A percentile compares a stretch with the other conserved stretches of the same genome.
Evolutionary conservation across 2,113 vertebrate genomes (phyloP).

Genomic region (Oophaga pumilio): DNA sequence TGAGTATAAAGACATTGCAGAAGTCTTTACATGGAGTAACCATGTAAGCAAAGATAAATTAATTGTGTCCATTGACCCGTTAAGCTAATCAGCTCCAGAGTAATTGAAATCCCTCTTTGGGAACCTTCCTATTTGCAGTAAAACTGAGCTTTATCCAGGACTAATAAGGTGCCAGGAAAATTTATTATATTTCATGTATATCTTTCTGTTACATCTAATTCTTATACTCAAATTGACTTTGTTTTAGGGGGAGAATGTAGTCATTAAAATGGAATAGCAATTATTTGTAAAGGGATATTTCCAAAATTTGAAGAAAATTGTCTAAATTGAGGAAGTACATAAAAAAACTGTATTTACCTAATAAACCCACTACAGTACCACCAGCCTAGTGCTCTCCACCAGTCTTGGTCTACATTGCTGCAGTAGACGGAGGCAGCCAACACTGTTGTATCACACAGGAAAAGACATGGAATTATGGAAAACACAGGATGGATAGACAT

Average conservation of each 20-base stretch:
- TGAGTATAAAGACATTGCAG: neutral
- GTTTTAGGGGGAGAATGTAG: neutral
- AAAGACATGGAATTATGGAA: too few species aligned
- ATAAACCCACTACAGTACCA: too few species aligned
- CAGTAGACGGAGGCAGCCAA: too few species aligned
- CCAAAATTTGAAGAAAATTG: too few species aligned
- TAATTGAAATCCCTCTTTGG: conserved; percentile 13
- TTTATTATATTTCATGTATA: neutral
- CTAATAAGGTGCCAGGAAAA: conserved; percentile 12
- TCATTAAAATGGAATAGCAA: neutral
- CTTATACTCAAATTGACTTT: neutral
- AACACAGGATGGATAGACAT: too few species aligned
- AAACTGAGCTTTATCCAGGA: conserved; percentile 23
- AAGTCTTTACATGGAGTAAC: neutral
- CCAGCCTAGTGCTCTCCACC: too few species aligned
- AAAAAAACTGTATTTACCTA: too few species aligned
- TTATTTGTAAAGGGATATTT: too few species aligned
- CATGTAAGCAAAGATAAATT: neutral
- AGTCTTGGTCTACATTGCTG: too few species aligned
- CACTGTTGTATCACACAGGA: too few species aligned
- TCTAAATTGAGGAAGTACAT: too few species aligned
- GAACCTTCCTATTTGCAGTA: conserved; percentile 24
- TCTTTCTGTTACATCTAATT: neutral
- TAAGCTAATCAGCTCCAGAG: conserved; percentile 10
- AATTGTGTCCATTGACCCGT: neutral